Evolutionary conservation across 2,888 invertebrate species (phyloP), one percentile per base, ranked within the genome.

Genomic region (Netelia fuscicornis): DNA sequence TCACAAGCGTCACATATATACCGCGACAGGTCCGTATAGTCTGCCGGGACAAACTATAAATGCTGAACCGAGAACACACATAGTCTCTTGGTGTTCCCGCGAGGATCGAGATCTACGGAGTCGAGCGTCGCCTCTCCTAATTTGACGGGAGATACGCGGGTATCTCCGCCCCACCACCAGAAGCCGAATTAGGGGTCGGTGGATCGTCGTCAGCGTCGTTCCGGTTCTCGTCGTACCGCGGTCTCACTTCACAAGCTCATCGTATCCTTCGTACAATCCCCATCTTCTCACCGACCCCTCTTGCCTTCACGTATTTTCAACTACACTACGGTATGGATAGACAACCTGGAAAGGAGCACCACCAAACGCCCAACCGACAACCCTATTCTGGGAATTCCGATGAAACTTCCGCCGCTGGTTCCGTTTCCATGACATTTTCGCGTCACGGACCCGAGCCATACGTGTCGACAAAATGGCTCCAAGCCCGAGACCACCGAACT

Each of bases 141-240:
- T 87, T 87, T 87, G 87, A 87, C 87, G 81, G 80, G 86, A 81
- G 86, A 87, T 86, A 85, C 82, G 81, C 85, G 64, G 71, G 11
- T 79, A 83, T 80, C 84, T 72, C 74, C 56, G 11, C 42, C 67
- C n/a, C 65, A 23, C 23, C 62, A 62, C 25, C 13, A 62, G n/a
- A 52, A 77, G 72, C 78, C 77, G 80, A 84, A 82, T 84, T 81
- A 81, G 76, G 75, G 75, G 80, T 74, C 62, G 52, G 76, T 17
- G 71, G 54, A 71, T 84, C 62, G 68, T 83, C 83, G 83, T 74
- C 77, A 65, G 52, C 65, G 48, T 65, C 67, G 44, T 67, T 67
- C 72, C 76, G 60, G 54, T 81, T 83, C 76, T 81, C 80, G 72
- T 81, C 75, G 80, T n/a, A 30, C 64, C 74, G 65, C 25, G 75